Percentiles rank a stretch among this genome's conserved stretches.
phyloP scores from a whole-genome alignment of 2,888 invertebrate genomes.

The Tenthredo distinguenda region DNA sequence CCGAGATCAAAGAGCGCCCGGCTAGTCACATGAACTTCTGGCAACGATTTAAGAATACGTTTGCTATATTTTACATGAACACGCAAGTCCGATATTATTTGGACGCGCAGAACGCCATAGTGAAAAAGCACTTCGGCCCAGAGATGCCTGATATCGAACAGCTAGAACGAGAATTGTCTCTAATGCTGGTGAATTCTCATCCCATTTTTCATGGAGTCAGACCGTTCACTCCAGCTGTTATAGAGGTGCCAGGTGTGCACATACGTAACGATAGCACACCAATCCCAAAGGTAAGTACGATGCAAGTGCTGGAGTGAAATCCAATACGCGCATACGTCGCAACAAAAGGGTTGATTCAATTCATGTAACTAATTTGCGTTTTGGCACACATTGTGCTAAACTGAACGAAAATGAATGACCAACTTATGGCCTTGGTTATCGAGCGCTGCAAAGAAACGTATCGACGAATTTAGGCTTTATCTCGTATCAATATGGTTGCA shows the following conservation, averaged over 20 bases:
- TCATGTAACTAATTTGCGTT: not conserved
- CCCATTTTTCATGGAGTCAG: slow-evolving; percentile 79
- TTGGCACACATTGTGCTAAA: slow-evolving; percentile 64
- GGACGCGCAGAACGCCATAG: not conserved
- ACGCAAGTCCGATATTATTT: slow-evolving; percentile 55
- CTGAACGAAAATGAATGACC: not conserved
- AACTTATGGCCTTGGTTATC: not conserved
- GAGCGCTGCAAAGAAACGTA: not conserved
- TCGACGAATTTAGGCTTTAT: too few species aligned
- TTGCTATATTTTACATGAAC: slow-evolving; percentile 24
- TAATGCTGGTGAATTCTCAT: slow-evolving; percentile 79
- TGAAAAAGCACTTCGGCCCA: slow-evolving; percentile 36
- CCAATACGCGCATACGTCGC: not conserved
- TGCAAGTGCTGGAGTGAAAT: not conserved
- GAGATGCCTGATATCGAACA: slow-evolving; percentile 37
- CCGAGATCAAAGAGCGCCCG: slow-evolving; percentile 60
- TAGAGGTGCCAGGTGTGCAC: slow-evolving; percentile 80
- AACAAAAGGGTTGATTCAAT: not conserved
- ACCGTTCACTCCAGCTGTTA: slow-evolving; percentile 77
- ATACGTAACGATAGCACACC: not conserved
- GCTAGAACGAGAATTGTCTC: slow-evolving; percentile 63
- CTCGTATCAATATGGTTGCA: too few species aligned
- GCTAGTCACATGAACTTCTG: slow-evolving; percentile 64
- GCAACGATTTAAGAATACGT: slow-evolving; percentile 67
- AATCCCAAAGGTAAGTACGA: slow-evolving; percentile 17